Base-by-base conservation (phyloP, 2,888 invertebrate species). In the Uloborus plumipes region DNA sequence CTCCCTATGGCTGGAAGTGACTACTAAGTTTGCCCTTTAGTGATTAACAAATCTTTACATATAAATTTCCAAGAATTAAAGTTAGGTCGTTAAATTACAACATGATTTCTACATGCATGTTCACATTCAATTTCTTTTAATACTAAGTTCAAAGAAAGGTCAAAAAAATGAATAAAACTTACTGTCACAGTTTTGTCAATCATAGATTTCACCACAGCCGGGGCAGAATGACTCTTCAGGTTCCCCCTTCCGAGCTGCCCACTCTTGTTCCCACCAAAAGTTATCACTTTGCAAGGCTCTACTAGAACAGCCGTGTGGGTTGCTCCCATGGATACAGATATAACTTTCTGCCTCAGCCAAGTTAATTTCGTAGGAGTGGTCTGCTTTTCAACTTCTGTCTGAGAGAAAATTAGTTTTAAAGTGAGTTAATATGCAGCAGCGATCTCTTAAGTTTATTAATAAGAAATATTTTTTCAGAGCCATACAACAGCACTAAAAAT, bases 271-370 rank as follows among this genome's bases (percentile, higher is more conserved):
- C 91, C 89, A 0, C 94, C 93, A 88, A 93, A 91, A 2, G 93
- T 92, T 79, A 92, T 90, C 14, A 93, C 91, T 86, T 91, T 91
- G 0, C 93, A 93, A 22, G 91, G 91, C 87, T 92, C 92, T 0
- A 93, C 91, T 7, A 93, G 89, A 61, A 93, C 90, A 9, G 92
- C 92, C 0, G 92, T 91, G 87, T 94, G 93, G 65, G 90, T 89
- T 13, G 88, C 88, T 0, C 93, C 93, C 87, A 93, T 90, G 64
- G 91, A 91, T 2, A 92, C 90, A 86, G 91, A 91, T 3, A 91
- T 87, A 9, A 93, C 91, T 85, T 91, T 90, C 73, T 91, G 91
- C 0, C 90, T 89, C n/a, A 93, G 88, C 13, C 89, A 88, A 79
- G 90, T 89, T 0, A 93, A 88, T 79, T 88, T 86, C 0, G 90